Base-by-base conservation (phyloP, 30 jellyfish, hydroid and myxozoan species). In the Cassiopea andromeda region DNA sequence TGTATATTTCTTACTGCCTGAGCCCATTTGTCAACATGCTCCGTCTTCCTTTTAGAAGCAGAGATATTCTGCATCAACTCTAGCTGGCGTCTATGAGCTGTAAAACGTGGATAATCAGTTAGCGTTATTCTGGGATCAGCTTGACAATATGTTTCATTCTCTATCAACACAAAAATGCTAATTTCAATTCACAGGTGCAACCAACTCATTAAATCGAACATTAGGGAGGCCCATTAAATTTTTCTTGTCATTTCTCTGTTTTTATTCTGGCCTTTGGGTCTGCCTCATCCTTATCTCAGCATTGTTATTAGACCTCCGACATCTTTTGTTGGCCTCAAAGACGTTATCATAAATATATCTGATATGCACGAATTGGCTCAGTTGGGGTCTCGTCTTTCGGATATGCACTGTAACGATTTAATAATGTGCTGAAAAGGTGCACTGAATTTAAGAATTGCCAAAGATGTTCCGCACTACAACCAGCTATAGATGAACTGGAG, bases 371-470 rank as follows among this genome's bases (percentile, higher is more conserved):
- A 81, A 69, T 87, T 87, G 70, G 86, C 94, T 44, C 94, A 78
- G 94, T 87, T 87, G 94, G 94, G 94, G 94, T 76, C 94, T 90
- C 94, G 94, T 60, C 94, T 77, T 6, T 45, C 43, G 90, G 94
- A 69, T 69, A 54, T 71, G 79, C 80, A 87, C 78, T 77, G 90
- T 77, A 46, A 47, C 94, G 90, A 87, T 77, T 87, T 87, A 61
- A 83, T 70, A 87, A 59, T 67, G 17, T 64, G n/a, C 46, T 70
- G 79, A 70, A 27, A 7, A 70, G 79, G 18, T 70, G 38, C 15
- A 8, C 27, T 70, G 79, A 70, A 4, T 14, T 70, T 38, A 70
- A 43, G 54, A 70, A 43, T 70, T 54, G 49, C 54, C 79, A 6
- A 27, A 70, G 79, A 43, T 15, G 27, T 7, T 19, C 7, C 50